These are phyloP conservation scores for Aphelenchoides avenae DNA, from an alignment of 1,140 invertebrate species.

Conservation along the genomic window DNA sequence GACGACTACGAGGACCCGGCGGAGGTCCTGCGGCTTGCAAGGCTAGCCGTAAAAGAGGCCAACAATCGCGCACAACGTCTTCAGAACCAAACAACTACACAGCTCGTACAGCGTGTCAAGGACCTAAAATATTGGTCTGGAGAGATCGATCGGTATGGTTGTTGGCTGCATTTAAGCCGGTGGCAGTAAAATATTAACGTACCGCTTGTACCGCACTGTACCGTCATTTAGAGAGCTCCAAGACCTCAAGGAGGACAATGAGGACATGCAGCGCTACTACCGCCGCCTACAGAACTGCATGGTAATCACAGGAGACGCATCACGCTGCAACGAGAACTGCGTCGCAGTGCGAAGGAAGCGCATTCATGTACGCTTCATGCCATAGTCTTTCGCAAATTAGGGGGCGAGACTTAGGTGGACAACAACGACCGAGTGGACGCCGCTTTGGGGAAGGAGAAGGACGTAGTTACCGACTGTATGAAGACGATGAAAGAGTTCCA, in stretches of 20 bases:
- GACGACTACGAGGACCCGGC: constrained; percentile 50
- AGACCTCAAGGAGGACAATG: constrained; percentile 51
- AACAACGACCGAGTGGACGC: constrained; percentile 44
- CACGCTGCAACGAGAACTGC: constrained; percentile 46
- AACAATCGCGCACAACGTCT: constrained; percentile 47
- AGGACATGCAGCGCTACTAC: constrained; percentile 45
- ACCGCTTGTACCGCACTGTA: too few species aligned
- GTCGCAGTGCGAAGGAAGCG: constrained; percentile 48
- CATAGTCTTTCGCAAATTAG: constrained; percentile 5
- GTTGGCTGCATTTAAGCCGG: constrained; percentile 4
- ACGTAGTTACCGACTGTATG: constrained; percentile 34
- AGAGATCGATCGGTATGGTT: constrained; percentile 46
- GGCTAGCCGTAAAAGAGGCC: constrained; percentile 51
- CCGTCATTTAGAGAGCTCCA: constrained; percentile 42
- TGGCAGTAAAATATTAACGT: too few species aligned
- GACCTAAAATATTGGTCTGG: constrained; percentile 55
- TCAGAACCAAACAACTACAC: constrained; percentile 54
- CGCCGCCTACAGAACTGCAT: constrained; percentile 38
- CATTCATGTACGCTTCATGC: constrained; percentile 37
- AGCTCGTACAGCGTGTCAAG: constrained; percentile 50
- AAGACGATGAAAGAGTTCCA: constrained; percentile 52
- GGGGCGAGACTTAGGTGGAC: constrained; percentile 33
- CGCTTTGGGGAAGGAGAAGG: constrained; percentile 49
- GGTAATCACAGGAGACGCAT: constrained; percentile 40
- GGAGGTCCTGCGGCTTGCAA: constrained; percentile 49